Conservation (phyloP, 2,797 vertebrate genomes). For the Danionella dracula region DNA sequence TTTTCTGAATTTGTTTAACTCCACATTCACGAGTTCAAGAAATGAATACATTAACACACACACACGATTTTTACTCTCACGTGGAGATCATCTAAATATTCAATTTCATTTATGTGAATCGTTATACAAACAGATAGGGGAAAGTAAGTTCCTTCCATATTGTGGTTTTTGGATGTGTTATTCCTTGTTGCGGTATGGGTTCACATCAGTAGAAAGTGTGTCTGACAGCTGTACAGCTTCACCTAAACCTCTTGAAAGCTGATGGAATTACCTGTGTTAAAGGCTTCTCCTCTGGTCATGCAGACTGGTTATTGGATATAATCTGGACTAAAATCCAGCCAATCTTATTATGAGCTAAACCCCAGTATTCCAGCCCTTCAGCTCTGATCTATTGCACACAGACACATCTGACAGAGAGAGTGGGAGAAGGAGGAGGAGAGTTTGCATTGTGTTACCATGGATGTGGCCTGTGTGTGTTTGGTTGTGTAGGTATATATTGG, state of each 20-base stretch:
- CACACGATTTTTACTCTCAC: no score
- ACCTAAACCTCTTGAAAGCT: not conserved
- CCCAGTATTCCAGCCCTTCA: conserved; percentile 38
- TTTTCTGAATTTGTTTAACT: no score
- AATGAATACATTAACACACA: no score
- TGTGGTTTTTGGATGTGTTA: no score
- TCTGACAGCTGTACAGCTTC: not conserved
- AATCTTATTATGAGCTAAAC: conserved; percentile 40
- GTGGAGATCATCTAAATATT: no score
- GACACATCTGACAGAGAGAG: conserved; percentile 28
- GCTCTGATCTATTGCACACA: conserved; percentile 51
- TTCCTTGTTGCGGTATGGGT: no score
- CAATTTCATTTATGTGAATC: no score
- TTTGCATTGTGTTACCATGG: not conserved
- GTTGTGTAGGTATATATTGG: no score
- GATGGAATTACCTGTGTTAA: conserved; percentile 24
- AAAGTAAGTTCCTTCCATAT: no score
- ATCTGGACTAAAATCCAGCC: conserved; percentile 30
- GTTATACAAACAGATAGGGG: no score
- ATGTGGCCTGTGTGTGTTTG: no score
- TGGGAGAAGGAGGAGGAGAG: not conserved
- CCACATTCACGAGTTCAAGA: no score
- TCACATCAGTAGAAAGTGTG: not conserved
- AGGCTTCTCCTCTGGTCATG: conserved; percentile 10
- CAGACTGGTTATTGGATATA: conserved; percentile 30